phyloP scores from a whole-genome alignment of 1,140 invertebrate genomes.

The Zaprionus nigranus region DNA sequence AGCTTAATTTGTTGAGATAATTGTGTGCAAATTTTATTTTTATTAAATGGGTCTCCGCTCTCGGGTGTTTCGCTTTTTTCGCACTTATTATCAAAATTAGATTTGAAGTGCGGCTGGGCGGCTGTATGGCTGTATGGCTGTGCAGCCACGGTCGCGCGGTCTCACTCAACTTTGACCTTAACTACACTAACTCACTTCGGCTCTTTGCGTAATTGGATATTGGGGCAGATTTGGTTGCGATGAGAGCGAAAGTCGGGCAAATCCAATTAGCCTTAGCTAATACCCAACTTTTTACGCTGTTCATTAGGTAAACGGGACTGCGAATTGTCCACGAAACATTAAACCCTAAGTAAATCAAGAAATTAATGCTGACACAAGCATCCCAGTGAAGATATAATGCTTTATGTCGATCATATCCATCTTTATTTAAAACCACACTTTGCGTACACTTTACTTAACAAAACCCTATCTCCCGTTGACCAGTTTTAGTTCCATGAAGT shows the following conservation, averaged over 20 bases:
- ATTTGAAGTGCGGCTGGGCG: slow-evolving; percentile 66
- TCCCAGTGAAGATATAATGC: background rate
- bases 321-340: slow-evolving; percentile 27
- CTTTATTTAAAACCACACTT: background rate
- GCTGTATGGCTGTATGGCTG: background rate
- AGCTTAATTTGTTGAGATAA: slow-evolving; percentile 82
- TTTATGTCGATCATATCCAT: background rate
- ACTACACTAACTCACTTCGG: slow-evolving; percentile 47
- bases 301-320: background rate
- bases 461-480: slow-evolving; percentile 26
- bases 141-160: slow-evolving; percentile 6
- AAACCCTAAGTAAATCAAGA: slow-evolving; percentile 35
- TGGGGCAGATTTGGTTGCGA: slow-evolving; percentile 61
- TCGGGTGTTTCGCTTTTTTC: slow-evolving; percentile 34
- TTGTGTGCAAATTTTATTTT: slow-evolving; percentile 80
- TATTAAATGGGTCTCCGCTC: slow-evolving; percentile 76
- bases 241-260: slow-evolving; percentile 38
- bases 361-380: background rate
- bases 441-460: background rate
- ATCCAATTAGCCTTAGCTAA: slow-evolving; percentile 57
- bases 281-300: slow-evolving; percentile 7
- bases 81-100: slow-evolving; percentile 78
- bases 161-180: slow-evolving; percentile 65
- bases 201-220: slow-evolving; percentile 78
- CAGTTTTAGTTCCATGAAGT: too few relatives aligned